phyloP scores from a whole-genome alignment of 2,888 invertebrate species.

The Dyspetes luteomarginatus region DNA sequence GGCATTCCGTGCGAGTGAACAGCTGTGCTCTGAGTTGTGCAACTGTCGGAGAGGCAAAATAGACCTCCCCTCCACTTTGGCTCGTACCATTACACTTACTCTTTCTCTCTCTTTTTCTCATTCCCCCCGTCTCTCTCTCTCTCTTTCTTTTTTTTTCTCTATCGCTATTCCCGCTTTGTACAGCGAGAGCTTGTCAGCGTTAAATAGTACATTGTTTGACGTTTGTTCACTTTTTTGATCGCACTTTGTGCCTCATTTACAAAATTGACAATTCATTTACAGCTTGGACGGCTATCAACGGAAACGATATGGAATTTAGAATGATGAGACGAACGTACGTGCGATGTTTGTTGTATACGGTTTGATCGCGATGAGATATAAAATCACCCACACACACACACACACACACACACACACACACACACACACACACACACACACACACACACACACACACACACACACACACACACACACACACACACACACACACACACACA shows the following conservation, averaged over 20 bases:
- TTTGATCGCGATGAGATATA: slow-evolving; percentile 1
- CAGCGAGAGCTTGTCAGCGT: slow-evolving; percentile 64
- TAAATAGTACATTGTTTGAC: slow-evolving; percentile 66
- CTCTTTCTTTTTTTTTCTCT: slow-evolving; percentile 46
- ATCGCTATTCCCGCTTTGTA: slow-evolving; percentile 63
- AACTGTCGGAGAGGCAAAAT: slow-evolving; percentile 76
- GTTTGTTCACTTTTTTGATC: slow-evolving; percentile 12
- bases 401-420: neutral
- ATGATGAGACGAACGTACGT: slow-evolving; percentile 11
- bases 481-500: too few relatives aligned
- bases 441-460: neutral
- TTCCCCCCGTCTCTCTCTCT: slow-evolving; percentile 5
- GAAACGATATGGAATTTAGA: neutral
- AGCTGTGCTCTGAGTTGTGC: slow-evolving; percentile 75
- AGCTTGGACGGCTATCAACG: neutral
- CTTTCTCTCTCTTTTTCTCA: slow-evolving; percentile 5
- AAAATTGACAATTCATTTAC: neutral
- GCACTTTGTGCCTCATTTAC: slow-evolving; percentile 1
- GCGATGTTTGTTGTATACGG: neutral
- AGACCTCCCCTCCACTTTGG: slow-evolving; percentile 70
- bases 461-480: neutral
- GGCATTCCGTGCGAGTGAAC: slow-evolving; percentile 70
- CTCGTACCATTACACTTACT: slow-evolving; percentile 67
- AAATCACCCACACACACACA: neutral
- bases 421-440: neutral